A percentile compares a stretch with the other conserved stretches of the same genome.
phyloP scores from a whole-genome alignment of 1,140 invertebrate species.

The Melanaphis sacchari region DNA sequence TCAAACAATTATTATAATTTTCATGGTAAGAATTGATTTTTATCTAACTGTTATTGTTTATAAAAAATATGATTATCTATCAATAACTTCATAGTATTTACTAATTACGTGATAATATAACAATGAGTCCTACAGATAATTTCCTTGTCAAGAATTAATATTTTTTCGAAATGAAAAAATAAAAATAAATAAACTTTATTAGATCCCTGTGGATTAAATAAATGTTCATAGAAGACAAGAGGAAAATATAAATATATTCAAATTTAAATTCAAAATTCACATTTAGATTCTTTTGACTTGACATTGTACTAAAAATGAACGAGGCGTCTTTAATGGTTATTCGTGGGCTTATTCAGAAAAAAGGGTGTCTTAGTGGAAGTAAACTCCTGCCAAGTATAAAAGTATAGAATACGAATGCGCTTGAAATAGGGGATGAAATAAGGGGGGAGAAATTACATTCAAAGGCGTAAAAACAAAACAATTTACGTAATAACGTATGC shows the following conservation, averaged over 20 bases:
- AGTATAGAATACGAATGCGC: not conserved
- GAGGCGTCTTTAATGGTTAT: conserved; percentile 22
- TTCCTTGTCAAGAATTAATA: not conserved
- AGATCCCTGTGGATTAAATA: not conserved
- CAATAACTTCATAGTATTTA: not conserved
- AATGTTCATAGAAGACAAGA: not conserved
- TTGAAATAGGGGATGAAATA: not conserved
- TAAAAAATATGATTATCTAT: not conserved
- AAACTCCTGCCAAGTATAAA: not conserved
- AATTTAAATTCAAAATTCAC: conserved; percentile 24
- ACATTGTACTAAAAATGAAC: conserved; percentile 18
- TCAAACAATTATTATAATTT: not conserved
- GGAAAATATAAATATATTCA: conserved; percentile 31
- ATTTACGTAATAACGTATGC: not conserved
- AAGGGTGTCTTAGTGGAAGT: conserved; percentile 13
- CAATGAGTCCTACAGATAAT: not conserved
- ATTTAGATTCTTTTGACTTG: not conserved
- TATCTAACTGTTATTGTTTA: no score
- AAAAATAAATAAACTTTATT: not conserved
- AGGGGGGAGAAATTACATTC: not conserved
- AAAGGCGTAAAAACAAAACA: conserved; percentile 27
- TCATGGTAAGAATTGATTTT: not conserved
- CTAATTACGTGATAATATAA: not conserved
- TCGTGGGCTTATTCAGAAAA: not conserved
- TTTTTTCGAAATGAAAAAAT: not conserved